Evolutionary conservation across 2,888 invertebrate species (phyloP), one percentile per base, ranked within the genome.

Genomic region (Phrixothrix hirtus): DNA sequence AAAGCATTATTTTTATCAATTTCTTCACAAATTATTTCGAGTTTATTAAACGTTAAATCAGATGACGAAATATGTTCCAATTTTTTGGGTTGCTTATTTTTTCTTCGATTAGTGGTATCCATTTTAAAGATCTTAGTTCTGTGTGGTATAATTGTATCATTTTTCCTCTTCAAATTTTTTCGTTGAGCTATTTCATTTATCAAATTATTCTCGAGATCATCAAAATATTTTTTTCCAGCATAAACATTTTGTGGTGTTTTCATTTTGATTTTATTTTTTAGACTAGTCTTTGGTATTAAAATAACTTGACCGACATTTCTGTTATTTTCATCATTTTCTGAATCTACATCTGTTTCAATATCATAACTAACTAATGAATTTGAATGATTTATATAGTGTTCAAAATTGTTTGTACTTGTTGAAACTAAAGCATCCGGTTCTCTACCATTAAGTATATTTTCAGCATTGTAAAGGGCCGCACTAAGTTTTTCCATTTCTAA

Each of bases 1-100:
- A 21, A 21, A 21, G 21, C 21, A 5, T 21, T 21, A 21, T 3
- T 15, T 1, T n/a, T n/a, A n/a, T 37, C 17, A 10, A 37, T 12
- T 25, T 37, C 12, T 10, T 37, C 25, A 13, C 41, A 48, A 16
- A 48, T 41, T 35, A 34, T 39, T 10, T 48, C 48, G 17, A 61
- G 63, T 2, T 45, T 61, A 17, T 67, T 68, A 10, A 54, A 47
- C 2, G 42, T 49, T 3, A 49, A 25, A 37, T 35, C 37, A 16
- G 47, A 32, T 10, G 4, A 4, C 25, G 25, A 15, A 7, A 7
- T 25, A 39, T 26, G 17, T 27, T 34, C 45, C n/a, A 76, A 60
- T 64, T 72, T 74, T 55, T 75, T 73, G 10, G 77, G 77, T 52
- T 71, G 70, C 34, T 68, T 73, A 58, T 60, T 75, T 58, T 78